Percentiles rank a stretch among this genome's conserved stretches.
Evolutionary conservation across 2,888 invertebrate genomes (phyloP).

Genomic region (Alcis repandata): DNA sequence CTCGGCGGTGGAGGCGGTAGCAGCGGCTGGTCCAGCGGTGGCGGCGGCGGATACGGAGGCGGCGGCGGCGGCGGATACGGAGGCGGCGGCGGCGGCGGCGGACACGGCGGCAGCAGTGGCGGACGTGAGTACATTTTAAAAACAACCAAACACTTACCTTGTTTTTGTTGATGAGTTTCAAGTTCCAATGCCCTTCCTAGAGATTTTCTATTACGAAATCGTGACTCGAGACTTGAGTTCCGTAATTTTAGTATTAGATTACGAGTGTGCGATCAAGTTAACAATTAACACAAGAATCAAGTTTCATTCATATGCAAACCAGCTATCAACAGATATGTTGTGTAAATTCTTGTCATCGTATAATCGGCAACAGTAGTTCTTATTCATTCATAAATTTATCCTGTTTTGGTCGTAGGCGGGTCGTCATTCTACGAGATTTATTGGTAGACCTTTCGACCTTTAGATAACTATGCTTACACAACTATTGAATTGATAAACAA

Average conservation of each 20-base stretch:
- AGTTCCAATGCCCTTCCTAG: too few species aligned
- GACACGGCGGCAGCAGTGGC: conserved; percentile 59
- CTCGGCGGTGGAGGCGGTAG: conserved; percentile 51
- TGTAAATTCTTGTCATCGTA: conserved; percentile 1
- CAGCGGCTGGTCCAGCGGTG: conserved; percentile 55
- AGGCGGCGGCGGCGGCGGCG: conserved; percentile 51
- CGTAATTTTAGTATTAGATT: too few species aligned
- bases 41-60: conserved; percentile 50
- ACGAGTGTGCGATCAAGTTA: too few species aligned
- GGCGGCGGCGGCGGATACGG: conserved; percentile 56
- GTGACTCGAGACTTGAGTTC: too few species aligned
- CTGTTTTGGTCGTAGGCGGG: neutral
- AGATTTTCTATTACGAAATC: too few species aligned
- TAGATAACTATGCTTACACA: conserved; percentile 12
- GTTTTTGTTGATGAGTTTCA: too few species aligned
- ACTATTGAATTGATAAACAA: conserved; percentile 9
- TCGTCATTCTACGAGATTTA: conserved; percentile 9
- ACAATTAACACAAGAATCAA: neutral
- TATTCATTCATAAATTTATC: conserved; percentile 2
- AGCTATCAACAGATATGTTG: neutral
- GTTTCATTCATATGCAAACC: neutral
- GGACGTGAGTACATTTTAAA: conserved; percentile 52
- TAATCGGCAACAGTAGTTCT: conserved; percentile 3
- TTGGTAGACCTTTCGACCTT: conserved; percentile 8
- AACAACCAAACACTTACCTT: neutral